These are phyloP conservation scores for Sarcophaga bullata DNA, from an alignment of 1,140 invertebrate species.

Conservation along the genomic window DNA sequence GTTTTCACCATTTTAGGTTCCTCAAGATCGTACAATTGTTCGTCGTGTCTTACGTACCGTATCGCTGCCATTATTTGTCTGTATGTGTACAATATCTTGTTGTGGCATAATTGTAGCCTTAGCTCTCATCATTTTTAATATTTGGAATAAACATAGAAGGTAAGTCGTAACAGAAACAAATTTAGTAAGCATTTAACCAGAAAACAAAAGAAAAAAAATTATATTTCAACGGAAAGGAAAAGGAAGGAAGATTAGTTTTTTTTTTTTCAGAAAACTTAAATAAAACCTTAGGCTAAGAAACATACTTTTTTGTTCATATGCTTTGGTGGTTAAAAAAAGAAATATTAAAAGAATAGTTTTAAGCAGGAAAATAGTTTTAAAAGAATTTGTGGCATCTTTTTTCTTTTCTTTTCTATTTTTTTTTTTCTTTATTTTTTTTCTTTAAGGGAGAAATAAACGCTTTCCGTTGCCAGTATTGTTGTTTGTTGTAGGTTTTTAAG, in stretches of 20 bases:
- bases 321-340: too few species aligned
- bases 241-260: not conserved
- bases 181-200: not conserved
- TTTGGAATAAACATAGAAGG: conserved; percentile 89
- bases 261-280: not conserved
- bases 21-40: conserved; percentile 92
- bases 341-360: too few species aligned
- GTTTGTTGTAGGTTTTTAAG: too few species aligned
- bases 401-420: too few species aligned
- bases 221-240: not conserved
- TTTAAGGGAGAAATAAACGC: too few species aligned
- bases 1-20: conserved; percentile 69
- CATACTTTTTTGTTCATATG: not conserved
- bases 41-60: conserved; percentile 84
- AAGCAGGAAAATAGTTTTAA: too few species aligned
- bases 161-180: conserved; percentile 64
- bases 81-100: conserved; percentile 88
- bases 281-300: not conserved
- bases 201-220: not conserved
- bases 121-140: conserved; percentile 88
- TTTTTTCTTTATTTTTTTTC: too few species aligned
- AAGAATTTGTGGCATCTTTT: too few species aligned
- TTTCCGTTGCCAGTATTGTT: too few species aligned
- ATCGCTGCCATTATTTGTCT: conserved; percentile 87
- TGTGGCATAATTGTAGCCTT: conserved; percentile 87